phyloP scores from a whole-genome alignment of 1,140 invertebrate genomes.

The Drosophila pectinifera region DNA sequence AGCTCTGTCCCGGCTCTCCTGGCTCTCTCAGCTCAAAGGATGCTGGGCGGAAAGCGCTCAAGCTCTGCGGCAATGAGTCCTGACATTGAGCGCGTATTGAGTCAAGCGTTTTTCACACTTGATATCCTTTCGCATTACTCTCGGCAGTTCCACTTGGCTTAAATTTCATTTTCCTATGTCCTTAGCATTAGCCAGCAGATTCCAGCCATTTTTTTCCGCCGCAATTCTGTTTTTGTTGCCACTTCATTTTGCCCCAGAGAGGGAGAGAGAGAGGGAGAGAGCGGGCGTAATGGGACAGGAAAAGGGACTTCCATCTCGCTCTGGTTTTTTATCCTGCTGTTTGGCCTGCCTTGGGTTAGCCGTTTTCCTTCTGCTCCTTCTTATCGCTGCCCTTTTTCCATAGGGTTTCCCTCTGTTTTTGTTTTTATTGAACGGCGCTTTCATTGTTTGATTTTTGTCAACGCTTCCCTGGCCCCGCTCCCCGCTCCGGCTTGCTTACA shows the following conservation, averaged over 20 bases:
- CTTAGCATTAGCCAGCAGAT: slow-evolving; percentile 69
- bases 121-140: slow-evolving; percentile 50
- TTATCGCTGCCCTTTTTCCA: slow-evolving; percentile 27
- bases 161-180: slow-evolving; percentile 63
- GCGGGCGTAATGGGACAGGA: too few species aligned
- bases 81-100: slow-evolving; percentile 66
- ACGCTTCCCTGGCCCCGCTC: slow-evolving; percentile 48
- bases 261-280: background rate
- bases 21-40: slow-evolving; percentile 30
- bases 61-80: slow-evolving; percentile 30
- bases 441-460: slow-evolving; percentile 81
- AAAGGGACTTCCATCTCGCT: slow-evolving; percentile 32
- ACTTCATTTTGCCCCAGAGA: slow-evolving; percentile 62
- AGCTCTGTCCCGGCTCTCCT: slow-evolving; percentile 23
- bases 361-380: slow-evolving; percentile 20
- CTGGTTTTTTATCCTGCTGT: slow-evolving; percentile 65
- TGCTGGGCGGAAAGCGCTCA: slow-evolving; percentile 38
- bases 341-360: slow-evolving; percentile 31
- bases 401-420: slow-evolving; percentile 19
- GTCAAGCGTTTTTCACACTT: slow-evolving; percentile 66
- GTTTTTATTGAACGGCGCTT: slow-evolving; percentile 74
- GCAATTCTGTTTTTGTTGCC: slow-evolving; percentile 55
- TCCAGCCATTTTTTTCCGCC: slow-evolving; percentile 28
- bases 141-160: slow-evolving; percentile 48
- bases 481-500: slow-evolving; percentile 57